phyloP scores from a whole-genome alignment of 2,888 invertebrate species.

The Aphodius granarius region DNA sequence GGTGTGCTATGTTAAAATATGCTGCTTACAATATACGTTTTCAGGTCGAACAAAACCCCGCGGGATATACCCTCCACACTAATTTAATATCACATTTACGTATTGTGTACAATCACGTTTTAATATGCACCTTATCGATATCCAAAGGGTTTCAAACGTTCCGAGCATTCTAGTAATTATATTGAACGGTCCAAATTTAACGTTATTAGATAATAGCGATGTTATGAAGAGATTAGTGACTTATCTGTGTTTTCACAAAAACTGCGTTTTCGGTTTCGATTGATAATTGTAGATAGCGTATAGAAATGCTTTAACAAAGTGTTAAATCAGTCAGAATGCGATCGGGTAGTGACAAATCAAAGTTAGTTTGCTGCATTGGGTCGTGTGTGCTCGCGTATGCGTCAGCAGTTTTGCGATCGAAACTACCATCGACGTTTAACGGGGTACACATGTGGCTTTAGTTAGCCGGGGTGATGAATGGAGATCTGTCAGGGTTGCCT shows the following conservation, averaged over 20 bases:
- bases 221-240: too few relatives aligned
- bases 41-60: background rate
- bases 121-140: background rate
- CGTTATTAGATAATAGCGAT: too few relatives aligned
- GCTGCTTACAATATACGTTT: background rate
- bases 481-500: background rate
- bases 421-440: background rate
- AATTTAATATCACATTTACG: background rate
- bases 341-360: background rate
- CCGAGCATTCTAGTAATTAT: too few relatives aligned
- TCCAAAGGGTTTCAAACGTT: too few relatives aligned
- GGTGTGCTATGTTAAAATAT: slow-evolving; percentile 11
- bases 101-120: background rate
- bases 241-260: too few relatives aligned
- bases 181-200: too few relatives aligned
- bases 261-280: too few relatives aligned
- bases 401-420: background rate
- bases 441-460: background rate
- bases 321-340: background rate
- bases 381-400: background rate
- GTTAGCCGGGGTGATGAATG: background rate
- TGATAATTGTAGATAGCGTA: background rate
- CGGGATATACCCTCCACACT: background rate
- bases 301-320: background rate
- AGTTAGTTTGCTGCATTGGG: background rate